phyloP scores from a whole-genome alignment of 2,113 vertebrate genomes.

The Bufo bufo region DNA sequence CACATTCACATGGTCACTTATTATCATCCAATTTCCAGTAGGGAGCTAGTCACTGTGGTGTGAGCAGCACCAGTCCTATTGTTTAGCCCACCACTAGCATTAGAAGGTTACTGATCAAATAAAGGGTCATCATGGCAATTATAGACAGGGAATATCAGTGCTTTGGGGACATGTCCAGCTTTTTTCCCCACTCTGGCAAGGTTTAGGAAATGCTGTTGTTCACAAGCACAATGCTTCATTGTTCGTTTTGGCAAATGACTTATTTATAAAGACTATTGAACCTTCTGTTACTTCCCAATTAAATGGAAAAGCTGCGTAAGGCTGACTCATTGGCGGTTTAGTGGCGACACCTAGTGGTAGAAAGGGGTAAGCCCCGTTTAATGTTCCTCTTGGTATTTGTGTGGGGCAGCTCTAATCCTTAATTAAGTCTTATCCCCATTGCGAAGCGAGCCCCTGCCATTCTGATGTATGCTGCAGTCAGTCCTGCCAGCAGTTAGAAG shows the following conservation, averaged over 20 bases:
- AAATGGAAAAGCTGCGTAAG: constrained; percentile 10
- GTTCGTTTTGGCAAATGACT: constrained; percentile 2
- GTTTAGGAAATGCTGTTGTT: constrained; percentile 30
- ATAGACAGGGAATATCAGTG: not conserved
- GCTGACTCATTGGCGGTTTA: not conserved
- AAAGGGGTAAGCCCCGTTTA: fast-evolving
- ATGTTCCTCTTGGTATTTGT: not conserved
- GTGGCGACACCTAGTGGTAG: constrained; percentile 68
- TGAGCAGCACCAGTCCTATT: not conserved
- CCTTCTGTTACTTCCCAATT: constrained; percentile 56
- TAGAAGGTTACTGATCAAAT: not conserved
- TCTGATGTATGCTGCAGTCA: not conserved
- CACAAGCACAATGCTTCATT: constrained; percentile 27
- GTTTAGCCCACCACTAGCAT: too few species aligned
- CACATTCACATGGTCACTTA: constrained; percentile 37
- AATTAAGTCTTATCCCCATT: fast-evolving
- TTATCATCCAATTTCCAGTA: constrained; percentile 10
- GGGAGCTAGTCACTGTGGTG: not conserved
- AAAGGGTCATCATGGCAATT: not conserved
- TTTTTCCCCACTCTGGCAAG: not conserved
- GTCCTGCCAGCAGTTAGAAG: constrained; percentile 11
- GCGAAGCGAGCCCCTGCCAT: not conserved
- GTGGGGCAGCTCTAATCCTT: not conserved
- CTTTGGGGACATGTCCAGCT: not conserved
- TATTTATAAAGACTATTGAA: constrained; percentile 26